Conservation (phyloP, 53 echinoderm and acorn worm genomes). For the Paelopatides confundens region DNA sequence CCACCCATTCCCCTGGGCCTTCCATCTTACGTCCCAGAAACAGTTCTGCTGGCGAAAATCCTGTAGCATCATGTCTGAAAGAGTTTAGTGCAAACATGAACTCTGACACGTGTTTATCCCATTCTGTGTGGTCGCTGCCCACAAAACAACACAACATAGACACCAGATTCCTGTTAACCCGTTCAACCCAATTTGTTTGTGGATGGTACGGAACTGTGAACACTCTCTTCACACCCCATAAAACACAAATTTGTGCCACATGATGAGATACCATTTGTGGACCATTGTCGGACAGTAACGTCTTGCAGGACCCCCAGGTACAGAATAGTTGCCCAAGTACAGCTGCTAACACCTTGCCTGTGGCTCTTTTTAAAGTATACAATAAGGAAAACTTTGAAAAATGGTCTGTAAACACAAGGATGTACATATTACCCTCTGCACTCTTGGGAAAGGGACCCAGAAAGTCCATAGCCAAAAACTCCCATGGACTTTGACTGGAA, state of each 20-base stretch:
- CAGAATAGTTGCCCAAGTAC: conserved; percentile 53
- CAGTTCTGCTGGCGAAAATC: conserved; percentile 46
- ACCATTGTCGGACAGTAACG: conserved; percentile 72
- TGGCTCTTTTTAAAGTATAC: conserved; percentile 50
- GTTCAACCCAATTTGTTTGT: conserved; percentile 72
- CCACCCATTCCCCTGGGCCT: conserved; percentile 22
- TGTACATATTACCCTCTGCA: conserved; percentile 43
- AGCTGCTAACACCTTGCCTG: conserved; percentile 40
- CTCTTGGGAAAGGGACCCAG: conserved; percentile 60
- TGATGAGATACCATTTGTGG: conserved; percentile 58
- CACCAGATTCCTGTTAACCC: conserved; percentile 54
- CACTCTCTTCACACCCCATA: conserved; percentile 64
- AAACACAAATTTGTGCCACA: conserved; percentile 47
- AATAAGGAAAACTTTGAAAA: conserved; percentile 45
- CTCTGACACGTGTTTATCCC: too few relatives aligned
- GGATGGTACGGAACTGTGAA: conserved; percentile 74
- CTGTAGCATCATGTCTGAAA: conserved; percentile 60
- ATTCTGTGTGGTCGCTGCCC: too few relatives aligned
- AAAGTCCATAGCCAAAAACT: conserved; percentile 55
- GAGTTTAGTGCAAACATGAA: too few relatives aligned
- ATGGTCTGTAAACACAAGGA: conserved; percentile 52
- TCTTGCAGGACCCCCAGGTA: conserved; percentile 47
- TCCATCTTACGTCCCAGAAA: conserved; percentile 36
- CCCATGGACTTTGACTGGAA: conserved; percentile 34
- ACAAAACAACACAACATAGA: too few relatives aligned